phyloP scores from a whole-genome alignment of 30 jellyfish, hydroid and myxozoan genomes.

The Hydra vulgaris region DNA sequence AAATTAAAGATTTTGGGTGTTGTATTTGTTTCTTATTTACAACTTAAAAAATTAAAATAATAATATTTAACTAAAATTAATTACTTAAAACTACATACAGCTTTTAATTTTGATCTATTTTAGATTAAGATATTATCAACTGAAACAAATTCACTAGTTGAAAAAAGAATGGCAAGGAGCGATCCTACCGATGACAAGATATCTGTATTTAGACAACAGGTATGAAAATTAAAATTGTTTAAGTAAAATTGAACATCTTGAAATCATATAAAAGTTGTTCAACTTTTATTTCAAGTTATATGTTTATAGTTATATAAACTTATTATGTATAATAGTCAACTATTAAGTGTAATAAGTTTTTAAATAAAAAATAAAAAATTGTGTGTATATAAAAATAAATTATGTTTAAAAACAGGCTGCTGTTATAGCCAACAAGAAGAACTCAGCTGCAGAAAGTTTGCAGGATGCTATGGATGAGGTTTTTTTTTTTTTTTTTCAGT shows the following conservation, averaged over 20 bases:
- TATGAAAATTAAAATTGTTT: not conserved
- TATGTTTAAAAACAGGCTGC: slow-evolving; percentile 59
- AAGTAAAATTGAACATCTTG: too few species aligned
- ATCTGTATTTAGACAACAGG: slow-evolving; percentile 95
- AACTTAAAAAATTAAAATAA: too few species aligned
- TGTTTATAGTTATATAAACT: too few species aligned
- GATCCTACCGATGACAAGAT: slow-evolving; percentile 93
- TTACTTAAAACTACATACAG: not conserved
- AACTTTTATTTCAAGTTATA: too few species aligned
- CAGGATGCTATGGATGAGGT: slow-evolving; percentile 96
- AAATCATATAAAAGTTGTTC: too few species aligned
- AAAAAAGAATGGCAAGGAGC: slow-evolving; percentile 76
- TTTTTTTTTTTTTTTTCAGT: not conserved
- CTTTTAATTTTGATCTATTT: not conserved
- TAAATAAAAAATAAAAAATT: too few species aligned
- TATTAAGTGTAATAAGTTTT: too few species aligned
- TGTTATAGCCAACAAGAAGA: slow-evolving; percentile 82
- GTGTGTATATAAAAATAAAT: too few species aligned
- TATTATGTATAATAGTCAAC: too few species aligned
- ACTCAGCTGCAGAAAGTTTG: slow-evolving; percentile 85
- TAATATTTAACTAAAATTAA: too few species aligned
- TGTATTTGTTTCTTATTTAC: too few species aligned
- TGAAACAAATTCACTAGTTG: slow-evolving; percentile 70
- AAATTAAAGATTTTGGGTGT: too few species aligned
- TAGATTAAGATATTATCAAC: slow-evolving; percentile 60